Evolutionary conservation across 2,888 invertebrate genomes (phyloP).

Genomic region (Lumbricus terrestris): DNA sequence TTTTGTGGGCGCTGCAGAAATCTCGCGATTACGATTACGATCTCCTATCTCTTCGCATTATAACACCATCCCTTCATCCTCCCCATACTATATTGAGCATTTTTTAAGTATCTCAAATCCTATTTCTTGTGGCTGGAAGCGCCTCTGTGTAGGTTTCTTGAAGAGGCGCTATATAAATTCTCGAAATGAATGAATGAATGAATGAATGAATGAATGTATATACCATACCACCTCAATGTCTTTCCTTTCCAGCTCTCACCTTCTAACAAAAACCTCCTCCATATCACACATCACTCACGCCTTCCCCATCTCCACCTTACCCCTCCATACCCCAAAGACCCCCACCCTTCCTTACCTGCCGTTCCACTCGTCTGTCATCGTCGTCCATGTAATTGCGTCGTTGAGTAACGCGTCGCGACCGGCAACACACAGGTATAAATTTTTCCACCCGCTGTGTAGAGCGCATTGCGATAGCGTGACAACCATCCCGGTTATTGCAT

Average conservation of each 20-base stretch:
- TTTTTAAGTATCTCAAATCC: too few relatives aligned
- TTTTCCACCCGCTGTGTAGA: neutral
- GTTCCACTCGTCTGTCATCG: neutral
- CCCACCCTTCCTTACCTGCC: neutral
- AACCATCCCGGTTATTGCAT: neutral
- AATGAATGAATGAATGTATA: too few relatives aligned
- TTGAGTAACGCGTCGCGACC: neutral
- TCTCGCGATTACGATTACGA: too few relatives aligned
- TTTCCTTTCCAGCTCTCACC: neutral
- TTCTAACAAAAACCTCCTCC: neutral
- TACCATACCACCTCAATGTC: neutral
- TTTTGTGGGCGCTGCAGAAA: too few relatives aligned
- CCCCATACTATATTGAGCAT: too few relatives aligned
- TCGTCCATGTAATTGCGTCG: neutral
- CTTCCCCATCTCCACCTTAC: neutral
- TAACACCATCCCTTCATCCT: too few relatives aligned
- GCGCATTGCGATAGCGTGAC: neutral
- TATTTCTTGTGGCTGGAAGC: too few relatives aligned
- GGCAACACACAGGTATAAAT: neutral
- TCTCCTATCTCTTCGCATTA: too few relatives aligned
- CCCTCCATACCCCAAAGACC: neutral
- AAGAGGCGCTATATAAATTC: too few relatives aligned
- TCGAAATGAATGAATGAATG: too few relatives aligned
- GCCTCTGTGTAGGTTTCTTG: too few relatives aligned
- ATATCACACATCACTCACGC: neutral